Base-by-base conservation (phyloP, 2,113 vertebrate species). In the Poecile atricapillus region DNA sequence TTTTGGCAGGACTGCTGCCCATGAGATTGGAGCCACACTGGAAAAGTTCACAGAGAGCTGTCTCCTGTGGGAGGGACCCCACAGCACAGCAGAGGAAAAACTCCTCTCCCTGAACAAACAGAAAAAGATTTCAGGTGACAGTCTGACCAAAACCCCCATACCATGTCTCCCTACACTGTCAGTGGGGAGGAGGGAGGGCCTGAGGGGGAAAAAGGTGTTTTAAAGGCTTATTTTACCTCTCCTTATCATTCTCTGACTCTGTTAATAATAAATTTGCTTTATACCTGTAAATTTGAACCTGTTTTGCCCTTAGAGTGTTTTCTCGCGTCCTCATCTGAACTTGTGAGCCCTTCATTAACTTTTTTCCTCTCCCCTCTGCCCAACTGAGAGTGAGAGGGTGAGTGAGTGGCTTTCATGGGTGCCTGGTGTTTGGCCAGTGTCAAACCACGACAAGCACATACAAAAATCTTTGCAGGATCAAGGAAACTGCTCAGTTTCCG, bases 351-450 rank as follows among this genome's bases (percentile, higher is more conserved):
- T 63, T 63, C 11, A 9, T 30, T 41, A 39, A 30, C 7, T 63
- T 63, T 43, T 63, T 15, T 31, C 5, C 19, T 19, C 60, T 41
- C 27, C 41, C 27, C 39, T 14, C 62, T n/a, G 64, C 33, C 15
- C 64, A 5, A 8, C 15, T n/a, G 31, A 67, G 31, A n/a, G 15
- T 2, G 5, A 67, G 43, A 46, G 31, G 43, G 43, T 6, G 22
- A 65, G 24, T 1, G 1, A 46, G 22, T 0, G 3, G 23, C 31
- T 56, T 44, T 15, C 0, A 0, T 28, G 53, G 10, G 39, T 12
- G 4, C 13, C 31, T n/a, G 70, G 41, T 31, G 21, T 58, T 74
- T 58, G 19, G 71, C 24, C 33, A 44, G 31, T 4, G 10, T 58
- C 13, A 58, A 46, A 58, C 18, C 35, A 39, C 0, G 2, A 44